A percentile compares a stretch with the other conserved stretches of the same genome.
These are phyloP conservation scores for Cancer borealis DNA, from an alignment of 2,888 invertebrate genomes.

Conservation along the genomic window DNA sequence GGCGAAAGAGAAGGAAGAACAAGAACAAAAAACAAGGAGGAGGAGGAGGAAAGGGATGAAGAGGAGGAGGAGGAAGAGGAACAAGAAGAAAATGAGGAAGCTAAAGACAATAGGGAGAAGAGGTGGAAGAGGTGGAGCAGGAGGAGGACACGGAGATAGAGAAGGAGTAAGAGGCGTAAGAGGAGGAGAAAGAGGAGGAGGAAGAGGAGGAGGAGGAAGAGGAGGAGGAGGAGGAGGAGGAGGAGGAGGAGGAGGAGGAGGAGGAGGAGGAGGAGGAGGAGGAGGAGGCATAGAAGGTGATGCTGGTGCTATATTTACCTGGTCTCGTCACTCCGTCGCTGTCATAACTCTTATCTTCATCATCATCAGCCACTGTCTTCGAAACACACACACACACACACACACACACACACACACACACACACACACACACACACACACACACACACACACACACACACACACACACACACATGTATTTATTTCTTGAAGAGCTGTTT, in stretches of 20 bases:
- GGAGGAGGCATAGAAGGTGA: not conserved
- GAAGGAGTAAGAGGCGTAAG: not conserved
- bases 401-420: not conserved
- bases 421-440: slow-evolving; percentile 22
- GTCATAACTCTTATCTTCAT: not conserved
- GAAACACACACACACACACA: not conserved
- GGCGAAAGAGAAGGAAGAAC: not conserved
- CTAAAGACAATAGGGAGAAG: not conserved
- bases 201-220: not conserved
- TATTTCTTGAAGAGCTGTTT: too few species aligned
- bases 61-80: not conserved
- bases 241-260: slow-evolving; percentile 32
- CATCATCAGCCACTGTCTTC: too few species aligned
- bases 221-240: not conserved
- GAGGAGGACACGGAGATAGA: not conserved
- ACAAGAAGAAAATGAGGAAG: not conserved
- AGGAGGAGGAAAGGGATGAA: not conserved
- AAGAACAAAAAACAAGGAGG: not conserved
- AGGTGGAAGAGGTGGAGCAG: not conserved
- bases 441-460: slow-evolving; percentile 32
- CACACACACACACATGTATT: slow-evolving; percentile 8
- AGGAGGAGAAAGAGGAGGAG: not conserved
- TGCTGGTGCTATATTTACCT: not conserved
- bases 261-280: slow-evolving; percentile 4
- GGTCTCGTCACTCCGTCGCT: not conserved